A percentile compares a stretch with the other conserved stretches of the same genome.
Evolutionary conservation across 2,113 vertebrate species (phyloP).

Genomic region (Proteles cristata): DNA sequence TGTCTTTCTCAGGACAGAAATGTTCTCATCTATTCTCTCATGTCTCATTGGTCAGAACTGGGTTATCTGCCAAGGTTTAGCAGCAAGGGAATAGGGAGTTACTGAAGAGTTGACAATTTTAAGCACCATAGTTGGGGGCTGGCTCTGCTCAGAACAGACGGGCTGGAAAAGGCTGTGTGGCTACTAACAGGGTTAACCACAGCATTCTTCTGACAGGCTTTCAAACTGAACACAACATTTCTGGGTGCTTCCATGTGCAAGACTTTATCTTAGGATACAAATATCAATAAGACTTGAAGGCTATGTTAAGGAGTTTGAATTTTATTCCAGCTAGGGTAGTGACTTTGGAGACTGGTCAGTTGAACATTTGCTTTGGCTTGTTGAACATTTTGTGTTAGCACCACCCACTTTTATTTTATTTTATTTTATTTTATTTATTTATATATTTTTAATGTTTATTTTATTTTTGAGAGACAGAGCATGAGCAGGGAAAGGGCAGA

Average conservation of each 20-base stretch:
- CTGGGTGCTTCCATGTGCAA: not conserved
- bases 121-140: fast-evolving
- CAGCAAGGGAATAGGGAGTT: not conserved
- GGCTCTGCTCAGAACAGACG: not conserved
- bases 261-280: not conserved
- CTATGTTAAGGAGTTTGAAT: not conserved
- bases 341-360: not conserved
- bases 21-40: not conserved
- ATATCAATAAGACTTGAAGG: not conserved
- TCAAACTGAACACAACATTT: not conserved
- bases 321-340: not conserved
- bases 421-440: too few species aligned
- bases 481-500: too few species aligned
- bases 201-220: not conserved
- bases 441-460: too few species aligned
- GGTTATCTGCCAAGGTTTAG: not conserved
- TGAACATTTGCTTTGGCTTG: not conserved
- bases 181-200: not conserved
- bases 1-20: not conserved
- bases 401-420: too few species aligned
- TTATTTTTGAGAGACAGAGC: too few species aligned
- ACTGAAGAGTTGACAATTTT: not conserved
- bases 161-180: not conserved
- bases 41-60: not conserved
- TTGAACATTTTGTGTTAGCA: not conserved